Conservation (phyloP, 2,888 invertebrate genomes). For the Mystacides longicornis region DNA sequence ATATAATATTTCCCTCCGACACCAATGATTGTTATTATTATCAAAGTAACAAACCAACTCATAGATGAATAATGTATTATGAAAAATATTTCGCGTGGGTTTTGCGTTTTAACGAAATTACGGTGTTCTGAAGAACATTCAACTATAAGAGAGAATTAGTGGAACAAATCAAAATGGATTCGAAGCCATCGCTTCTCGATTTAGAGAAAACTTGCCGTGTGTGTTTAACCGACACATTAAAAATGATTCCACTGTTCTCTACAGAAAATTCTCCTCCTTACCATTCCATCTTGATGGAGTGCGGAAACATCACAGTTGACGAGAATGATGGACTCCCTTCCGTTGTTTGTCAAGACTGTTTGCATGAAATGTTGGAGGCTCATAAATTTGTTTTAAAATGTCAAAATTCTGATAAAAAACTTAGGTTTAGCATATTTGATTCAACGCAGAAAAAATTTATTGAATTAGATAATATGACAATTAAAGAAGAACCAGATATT, state of each 20-base stretch:
- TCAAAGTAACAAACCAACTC: too few relatives aligned
- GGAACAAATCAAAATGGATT: neutral
- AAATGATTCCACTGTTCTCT: constrained; percentile 14
- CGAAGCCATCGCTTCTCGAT: neutral
- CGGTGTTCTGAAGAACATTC: too few relatives aligned
- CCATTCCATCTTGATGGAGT: constrained; percentile 9
- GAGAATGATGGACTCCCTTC: constrained; percentile 16
- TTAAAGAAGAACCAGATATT: neutral
- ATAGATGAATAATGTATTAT: too few relatives aligned
- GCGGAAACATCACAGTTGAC: constrained; percentile 11
- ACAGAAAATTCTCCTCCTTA: constrained; percentile 8
- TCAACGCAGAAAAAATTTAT: neutral
- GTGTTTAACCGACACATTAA: constrained; percentile 7
- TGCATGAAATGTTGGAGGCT: constrained; percentile 10
- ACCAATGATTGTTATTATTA: too few relatives aligned
- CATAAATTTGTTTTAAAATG: constrained; percentile 18
- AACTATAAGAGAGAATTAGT: too few relatives aligned
- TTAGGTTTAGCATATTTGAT: constrained; percentile 4
- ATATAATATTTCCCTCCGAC: too few relatives aligned
- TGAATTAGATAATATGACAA: neutral
- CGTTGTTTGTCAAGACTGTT: constrained; percentile 14
- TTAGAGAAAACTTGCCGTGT: constrained; percentile 9
- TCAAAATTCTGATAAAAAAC: constrained; percentile 11
- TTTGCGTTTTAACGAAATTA: too few relatives aligned
- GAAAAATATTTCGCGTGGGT: too few relatives aligned